These are phyloP conservation scores for Drosophila pseudoananassae DNA, from an alignment of 1,140 invertebrate species.

Conservation along the genomic window DNA sequence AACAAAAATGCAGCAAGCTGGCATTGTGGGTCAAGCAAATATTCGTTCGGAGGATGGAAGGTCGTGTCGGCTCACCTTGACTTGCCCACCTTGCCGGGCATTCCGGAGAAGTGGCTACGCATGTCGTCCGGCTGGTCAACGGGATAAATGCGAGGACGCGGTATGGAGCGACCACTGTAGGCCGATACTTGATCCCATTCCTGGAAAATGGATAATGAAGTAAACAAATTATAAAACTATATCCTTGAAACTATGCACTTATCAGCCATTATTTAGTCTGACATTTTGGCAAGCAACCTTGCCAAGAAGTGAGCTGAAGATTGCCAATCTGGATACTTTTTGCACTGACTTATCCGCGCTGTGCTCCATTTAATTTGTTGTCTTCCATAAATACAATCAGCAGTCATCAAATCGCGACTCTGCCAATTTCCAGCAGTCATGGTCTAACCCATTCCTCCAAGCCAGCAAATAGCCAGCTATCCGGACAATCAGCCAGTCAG, in stretches of 20 bases:
- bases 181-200: conserved; percentile 97
- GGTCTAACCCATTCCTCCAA: conserved; percentile 19
- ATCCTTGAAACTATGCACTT: not conserved
- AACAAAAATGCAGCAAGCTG: conserved; percentile 46
- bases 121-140: conserved; percentile 89
- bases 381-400: conserved; percentile 56
- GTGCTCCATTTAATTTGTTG: conserved; percentile 52
- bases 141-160: conserved; percentile 92
- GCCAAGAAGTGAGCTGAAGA: conserved; percentile 14
- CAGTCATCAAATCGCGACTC: conserved; percentile 72
- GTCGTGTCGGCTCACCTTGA: conserved; percentile 82
- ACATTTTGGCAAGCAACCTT: conserved; percentile 35
- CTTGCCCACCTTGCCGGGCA: conserved; percentile 85
- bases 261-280: conserved; percentile 1
- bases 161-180: conserved; percentile 95
- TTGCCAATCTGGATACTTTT: conserved; percentile 3
- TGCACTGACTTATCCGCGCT: conserved; percentile 18
- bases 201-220: conserved; percentile 57
- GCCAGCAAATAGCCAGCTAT: conserved; percentile 5
- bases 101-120: conserved; percentile 87
- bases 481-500: conserved; percentile 8
- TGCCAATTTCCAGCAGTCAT: conserved; percentile 56
- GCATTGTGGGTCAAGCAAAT: conserved; percentile 45
- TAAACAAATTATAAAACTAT: not conserved
- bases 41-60: conserved; percentile 2